Percentiles rank a stretch among this genome's conserved stretches.
These are phyloP conservation scores for Petroica traversi DNA, from an alignment of 2,113 vertebrate genomes.

Conservation along the genomic window DNA sequence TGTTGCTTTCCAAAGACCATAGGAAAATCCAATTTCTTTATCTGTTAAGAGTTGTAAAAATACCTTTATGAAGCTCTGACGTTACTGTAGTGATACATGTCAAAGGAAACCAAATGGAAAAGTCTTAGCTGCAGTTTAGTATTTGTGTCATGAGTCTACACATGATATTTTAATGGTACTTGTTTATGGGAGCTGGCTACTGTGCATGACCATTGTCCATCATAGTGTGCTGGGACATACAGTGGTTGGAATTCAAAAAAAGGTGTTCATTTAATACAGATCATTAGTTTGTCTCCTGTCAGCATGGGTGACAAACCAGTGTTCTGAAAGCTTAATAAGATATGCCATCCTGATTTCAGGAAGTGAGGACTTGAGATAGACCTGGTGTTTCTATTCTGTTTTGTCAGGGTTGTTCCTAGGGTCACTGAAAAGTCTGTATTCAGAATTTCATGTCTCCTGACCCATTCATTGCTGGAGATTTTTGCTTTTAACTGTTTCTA, in stretches of 20 bases:
- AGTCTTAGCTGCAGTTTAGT: neutral
- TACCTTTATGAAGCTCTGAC: neutral
- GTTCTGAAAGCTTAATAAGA: neutral
- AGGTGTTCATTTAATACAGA: accelerated
- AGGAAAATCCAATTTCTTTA: neutral
- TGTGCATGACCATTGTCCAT: neutral
- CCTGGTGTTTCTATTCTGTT: neutral
- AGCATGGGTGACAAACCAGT: neutral
- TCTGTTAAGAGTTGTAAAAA: neutral
- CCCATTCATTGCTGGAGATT: neutral
- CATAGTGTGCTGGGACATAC: neutral
- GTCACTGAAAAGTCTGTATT: neutral
- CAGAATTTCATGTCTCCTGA: neutral
- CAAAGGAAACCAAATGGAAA: neutral
- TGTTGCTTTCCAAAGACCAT: neutral
- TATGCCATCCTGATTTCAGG: neutral
- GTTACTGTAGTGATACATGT: neutral
- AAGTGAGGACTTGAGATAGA: neutral
- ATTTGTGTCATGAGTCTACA: accelerated
- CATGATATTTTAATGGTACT: neutral
- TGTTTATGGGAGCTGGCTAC: neutral
- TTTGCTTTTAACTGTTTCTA: neutral
- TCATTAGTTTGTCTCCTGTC: neutral
- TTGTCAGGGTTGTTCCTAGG: neutral
- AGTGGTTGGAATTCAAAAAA: neutral